Percentiles rank a stretch among this genome's conserved stretches.
phyloP scores from a whole-genome alignment of 2,113 vertebrate species.

The Noctilio leporinus region DNA sequence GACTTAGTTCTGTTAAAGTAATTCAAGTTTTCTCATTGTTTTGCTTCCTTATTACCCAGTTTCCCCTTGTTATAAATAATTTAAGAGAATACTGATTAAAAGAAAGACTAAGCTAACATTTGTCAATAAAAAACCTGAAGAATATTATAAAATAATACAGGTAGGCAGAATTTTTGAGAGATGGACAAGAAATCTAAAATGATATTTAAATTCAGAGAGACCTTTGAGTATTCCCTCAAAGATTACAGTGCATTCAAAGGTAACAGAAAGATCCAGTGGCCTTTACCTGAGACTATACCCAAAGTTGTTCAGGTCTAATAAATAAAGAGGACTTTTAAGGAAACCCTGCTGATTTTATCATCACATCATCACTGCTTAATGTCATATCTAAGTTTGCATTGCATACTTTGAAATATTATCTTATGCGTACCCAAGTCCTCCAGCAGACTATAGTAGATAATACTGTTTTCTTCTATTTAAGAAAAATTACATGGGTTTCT shows the following conservation, averaged over 20 bases:
- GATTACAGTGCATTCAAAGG: not conserved
- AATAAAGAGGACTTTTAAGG: not conserved
- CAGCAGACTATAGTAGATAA: not conserved
- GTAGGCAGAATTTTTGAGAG: not conserved
- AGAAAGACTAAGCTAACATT: not conserved
- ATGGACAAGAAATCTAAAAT: not conserved
- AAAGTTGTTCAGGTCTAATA: not conserved
- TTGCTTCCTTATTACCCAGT: not conserved
- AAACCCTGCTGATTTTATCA: not conserved
- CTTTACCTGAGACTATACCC: not conserved
- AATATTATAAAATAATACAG: not conserved
- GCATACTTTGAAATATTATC: not conserved
- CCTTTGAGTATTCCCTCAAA: not conserved
- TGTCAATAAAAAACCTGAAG: not conserved
- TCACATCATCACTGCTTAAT: not conserved
- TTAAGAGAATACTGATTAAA: not conserved
- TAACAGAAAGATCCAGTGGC: not conserved
- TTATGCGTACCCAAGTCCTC: not conserved
- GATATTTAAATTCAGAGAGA: not conserved
- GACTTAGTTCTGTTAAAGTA: not conserved
- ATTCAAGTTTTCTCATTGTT: not conserved
- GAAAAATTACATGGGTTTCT: conserved; percentile 26
- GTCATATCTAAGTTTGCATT: not conserved
- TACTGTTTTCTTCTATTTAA: not conserved
- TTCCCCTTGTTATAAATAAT: not conserved